Evolutionary conservation across 2,888 invertebrate genomes (phyloP).

Genomic region (Electrophaes corylata): DNA sequence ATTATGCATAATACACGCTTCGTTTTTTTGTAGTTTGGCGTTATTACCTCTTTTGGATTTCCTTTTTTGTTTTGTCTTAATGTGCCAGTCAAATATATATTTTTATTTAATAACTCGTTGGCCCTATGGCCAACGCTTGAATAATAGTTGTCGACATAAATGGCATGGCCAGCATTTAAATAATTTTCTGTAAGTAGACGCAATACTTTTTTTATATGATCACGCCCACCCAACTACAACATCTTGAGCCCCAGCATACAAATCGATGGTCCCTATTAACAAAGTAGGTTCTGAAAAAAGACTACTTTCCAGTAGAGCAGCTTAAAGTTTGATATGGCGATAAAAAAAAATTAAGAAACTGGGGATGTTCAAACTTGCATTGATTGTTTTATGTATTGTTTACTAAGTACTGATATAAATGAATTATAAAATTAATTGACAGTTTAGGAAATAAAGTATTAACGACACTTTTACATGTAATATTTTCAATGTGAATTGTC

Average conservation of each 20-base stretch:
- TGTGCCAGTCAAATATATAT: conserved; percentile 25
- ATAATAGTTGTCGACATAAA: conserved; percentile 34
- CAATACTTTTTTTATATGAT: conserved; percentile 29
- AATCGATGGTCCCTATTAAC: no score
- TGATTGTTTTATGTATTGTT: no score
- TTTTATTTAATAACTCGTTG: conserved; percentile 27
- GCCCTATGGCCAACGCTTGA: conserved; percentile 31
- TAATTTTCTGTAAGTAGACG: conserved; percentile 25
- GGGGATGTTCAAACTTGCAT: no score
- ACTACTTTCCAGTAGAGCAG: no score
- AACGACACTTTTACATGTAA: no score
- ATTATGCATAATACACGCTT: conserved; percentile 16
- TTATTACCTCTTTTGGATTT: conserved; percentile 18
- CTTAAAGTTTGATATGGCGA: no score
- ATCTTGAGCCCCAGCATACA: conserved; percentile 35
- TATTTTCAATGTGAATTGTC: no score
- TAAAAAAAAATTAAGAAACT: no score
- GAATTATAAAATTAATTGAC: no score
- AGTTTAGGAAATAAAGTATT: no score
- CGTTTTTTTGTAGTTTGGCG: conserved; percentile 18
- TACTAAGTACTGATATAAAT: no score
- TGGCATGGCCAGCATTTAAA: conserved; percentile 27
- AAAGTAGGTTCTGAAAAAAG: no score
- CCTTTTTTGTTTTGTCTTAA: conserved; percentile 32
- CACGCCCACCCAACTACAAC: conserved; percentile 22